Conservation (phyloP, 2,113 vertebrate genomes). For the Bettongia penicillata region DNA sequence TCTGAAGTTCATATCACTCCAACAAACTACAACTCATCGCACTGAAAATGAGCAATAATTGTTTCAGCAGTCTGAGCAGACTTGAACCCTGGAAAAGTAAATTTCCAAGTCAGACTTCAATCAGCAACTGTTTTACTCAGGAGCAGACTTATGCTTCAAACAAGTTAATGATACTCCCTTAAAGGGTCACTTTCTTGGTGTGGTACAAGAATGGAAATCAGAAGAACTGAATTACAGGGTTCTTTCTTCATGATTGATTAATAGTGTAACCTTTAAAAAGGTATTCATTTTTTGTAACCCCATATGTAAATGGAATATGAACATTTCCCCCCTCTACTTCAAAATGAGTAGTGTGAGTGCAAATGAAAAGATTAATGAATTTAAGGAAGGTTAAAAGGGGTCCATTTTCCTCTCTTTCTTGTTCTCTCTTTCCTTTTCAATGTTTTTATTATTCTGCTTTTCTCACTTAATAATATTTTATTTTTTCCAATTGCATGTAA, state of each 20-base stretch:
- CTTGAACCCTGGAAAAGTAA: neutral
- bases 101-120: neutral
- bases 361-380: neutral
- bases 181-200: neutral
- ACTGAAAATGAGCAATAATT: neutral
- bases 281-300: neutral
- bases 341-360: neutral
- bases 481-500: no score
- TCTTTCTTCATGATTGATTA: constrained; percentile 4
- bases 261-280: neutral
- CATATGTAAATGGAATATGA: neutral
- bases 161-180: neutral
- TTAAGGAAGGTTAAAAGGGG: neutral
- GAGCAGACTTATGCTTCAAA: neutral
- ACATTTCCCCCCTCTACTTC: neutral
- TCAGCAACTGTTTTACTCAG: neutral
- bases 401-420: neutral
- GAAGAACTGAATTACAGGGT: constrained; percentile 6
- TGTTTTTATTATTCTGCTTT: constrained; percentile 3
- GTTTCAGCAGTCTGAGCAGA: neutral
- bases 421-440: no score
- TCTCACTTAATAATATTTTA: no score
- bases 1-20: neutral
- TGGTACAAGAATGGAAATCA: neutral
- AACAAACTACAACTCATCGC: neutral